phyloP scores from a whole-genome alignment of 2,113 vertebrate genomes.

The Heterotis niloticus region DNA sequence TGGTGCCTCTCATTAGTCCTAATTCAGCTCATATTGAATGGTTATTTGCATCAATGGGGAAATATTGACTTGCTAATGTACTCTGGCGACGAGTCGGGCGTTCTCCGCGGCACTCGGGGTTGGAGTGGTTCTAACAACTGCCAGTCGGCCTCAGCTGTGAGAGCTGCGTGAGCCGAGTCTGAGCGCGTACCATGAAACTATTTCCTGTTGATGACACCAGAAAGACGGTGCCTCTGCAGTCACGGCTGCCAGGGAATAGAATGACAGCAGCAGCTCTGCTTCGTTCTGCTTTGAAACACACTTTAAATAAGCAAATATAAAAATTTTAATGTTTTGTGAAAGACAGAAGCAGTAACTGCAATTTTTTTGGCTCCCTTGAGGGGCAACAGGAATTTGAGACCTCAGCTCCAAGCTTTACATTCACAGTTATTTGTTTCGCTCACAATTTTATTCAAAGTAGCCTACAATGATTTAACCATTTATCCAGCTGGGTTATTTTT shows the following conservation, averaged over 20 bases:
- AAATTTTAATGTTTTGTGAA: no score
- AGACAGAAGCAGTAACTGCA: no score
- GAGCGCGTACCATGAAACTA: not conserved
- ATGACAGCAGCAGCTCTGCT: not conserved
- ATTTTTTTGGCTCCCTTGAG: not conserved
- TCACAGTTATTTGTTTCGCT: no score
- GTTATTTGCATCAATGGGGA: constrained; percentile 13
- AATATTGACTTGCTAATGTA: not conserved
- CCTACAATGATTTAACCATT: no score
- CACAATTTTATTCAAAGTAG: no score
- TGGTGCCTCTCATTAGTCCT: not conserved
- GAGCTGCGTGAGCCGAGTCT: not conserved
- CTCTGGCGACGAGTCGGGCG: not conserved
- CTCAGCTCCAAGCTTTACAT: no score
- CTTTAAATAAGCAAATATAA: no score
- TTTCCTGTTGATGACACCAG: constrained; percentile 8
- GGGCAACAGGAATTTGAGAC: no score
- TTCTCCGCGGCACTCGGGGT: not conserved
- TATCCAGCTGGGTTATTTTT: no score
- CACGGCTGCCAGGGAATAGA: constrained; percentile 2
- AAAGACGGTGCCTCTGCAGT: not conserved
- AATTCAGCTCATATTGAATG: not conserved
- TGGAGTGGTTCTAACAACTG: not conserved
- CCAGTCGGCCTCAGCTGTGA: not conserved
- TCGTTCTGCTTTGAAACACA: not conserved